A percentile compares a stretch with the other conserved stretches of the same genome.
These are phyloP conservation scores for Acropora yongei DNA, from an alignment of 64 coral and sea anemone genomes.

Conservation along the genomic window DNA sequence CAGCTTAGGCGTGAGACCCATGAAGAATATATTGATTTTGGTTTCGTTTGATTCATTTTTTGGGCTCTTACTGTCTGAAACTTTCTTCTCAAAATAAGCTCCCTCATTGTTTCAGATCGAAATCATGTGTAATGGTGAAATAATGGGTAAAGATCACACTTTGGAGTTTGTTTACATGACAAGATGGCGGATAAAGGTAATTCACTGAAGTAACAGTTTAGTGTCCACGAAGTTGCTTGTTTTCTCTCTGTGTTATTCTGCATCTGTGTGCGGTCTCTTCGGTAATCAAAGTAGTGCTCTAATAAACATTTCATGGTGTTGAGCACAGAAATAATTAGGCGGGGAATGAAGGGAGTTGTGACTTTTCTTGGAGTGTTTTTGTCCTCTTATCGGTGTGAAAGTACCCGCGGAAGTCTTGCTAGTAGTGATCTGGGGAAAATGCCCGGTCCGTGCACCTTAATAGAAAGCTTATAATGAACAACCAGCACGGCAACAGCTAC, in stretches of 20 bases:
- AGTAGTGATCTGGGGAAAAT: no score
- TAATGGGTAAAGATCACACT: slow-evolving; percentile 99
- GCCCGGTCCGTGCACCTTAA: no score
- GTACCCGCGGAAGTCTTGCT: no score
- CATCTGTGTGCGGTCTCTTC: background rate
- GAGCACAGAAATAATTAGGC: no score
- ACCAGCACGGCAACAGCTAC: no score
- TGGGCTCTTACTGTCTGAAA: background rate
- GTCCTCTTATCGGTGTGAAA: no score
- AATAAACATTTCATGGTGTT: no score
- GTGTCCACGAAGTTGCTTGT: background rate
- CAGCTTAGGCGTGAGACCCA: background rate
- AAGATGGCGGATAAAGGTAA: slow-evolving; percentile 96
- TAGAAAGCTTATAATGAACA: no score
- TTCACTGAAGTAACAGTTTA: background rate
- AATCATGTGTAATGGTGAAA: slow-evolving; percentile 94
- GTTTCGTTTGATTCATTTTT: background rate
- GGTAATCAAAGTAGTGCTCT: background rate
- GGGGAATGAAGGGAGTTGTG: no score
- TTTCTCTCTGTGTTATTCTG: background rate
- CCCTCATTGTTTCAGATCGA: slow-evolving; percentile 69
- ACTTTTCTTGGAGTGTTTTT: no score
- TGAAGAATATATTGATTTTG: background rate
- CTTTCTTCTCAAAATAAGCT: no score
- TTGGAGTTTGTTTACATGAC: slow-evolving; percentile 99